Percentiles rank a stretch among this genome's conserved stretches.
Conservation (phyloP, 2,888 invertebrate genomes). For the Buathra laborator region DNA sequence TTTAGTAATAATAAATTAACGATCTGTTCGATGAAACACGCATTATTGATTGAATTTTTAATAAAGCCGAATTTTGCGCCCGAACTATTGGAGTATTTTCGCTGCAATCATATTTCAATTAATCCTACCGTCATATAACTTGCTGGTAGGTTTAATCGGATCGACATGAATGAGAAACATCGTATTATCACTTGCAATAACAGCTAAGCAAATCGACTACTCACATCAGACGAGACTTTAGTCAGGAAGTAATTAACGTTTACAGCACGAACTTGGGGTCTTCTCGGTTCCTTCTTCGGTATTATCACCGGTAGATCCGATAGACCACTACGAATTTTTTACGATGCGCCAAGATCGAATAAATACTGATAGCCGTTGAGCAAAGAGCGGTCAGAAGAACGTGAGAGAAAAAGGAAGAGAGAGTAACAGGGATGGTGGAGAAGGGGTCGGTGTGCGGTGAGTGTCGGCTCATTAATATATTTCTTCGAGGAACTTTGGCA, state of each 20-base stretch:
- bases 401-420: not conserved
- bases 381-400: not conserved
- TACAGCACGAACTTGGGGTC: not conserved
- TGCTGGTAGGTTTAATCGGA: not conserved
- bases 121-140: not conserved
- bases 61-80: not conserved
- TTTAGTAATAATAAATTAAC: not conserved
- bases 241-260: slow-evolving; percentile 31
- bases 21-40: not conserved
- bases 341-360: slow-evolving; percentile 52
- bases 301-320: slow-evolving; percentile 53
- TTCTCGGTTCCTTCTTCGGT: slow-evolving; percentile 24
- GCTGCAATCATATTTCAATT: not conserved
- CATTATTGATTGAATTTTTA: not conserved
- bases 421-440: not conserved
- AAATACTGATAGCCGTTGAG: slow-evolving; percentile 39
- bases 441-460: slow-evolving; percentile 67
- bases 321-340: slow-evolving; percentile 46
- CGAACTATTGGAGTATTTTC: not conserved
- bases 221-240: not conserved
- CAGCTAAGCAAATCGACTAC: not conserved
- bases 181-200: not conserved
- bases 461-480: slow-evolving; percentile 76
- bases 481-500: slow-evolving; percentile 69
- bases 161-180: slow-evolving; percentile 1